Base-by-base conservation (phyloP, 1,140 invertebrate species). In the Drosophila sturtevanti region DNA sequence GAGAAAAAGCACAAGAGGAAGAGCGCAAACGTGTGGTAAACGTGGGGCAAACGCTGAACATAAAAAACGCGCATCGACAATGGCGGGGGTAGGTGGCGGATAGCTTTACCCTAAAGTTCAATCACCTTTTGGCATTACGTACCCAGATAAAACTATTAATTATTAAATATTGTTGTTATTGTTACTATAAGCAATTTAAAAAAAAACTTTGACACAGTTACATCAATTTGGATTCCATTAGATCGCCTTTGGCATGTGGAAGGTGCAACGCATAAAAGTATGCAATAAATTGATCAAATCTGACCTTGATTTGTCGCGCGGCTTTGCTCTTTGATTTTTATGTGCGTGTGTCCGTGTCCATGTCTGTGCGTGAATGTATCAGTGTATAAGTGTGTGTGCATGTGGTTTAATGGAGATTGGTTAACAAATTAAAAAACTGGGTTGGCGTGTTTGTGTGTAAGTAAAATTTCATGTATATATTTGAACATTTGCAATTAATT, bases 291-390 rank as follows among this genome's bases (percentile, higher is more conserved):
- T 68, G 34, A 48, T 75, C 72, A 63, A 75, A 62, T 77, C 74
- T 77, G 74, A 77, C 74, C 74, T 77, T 77, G 74, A 77, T 74
- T 77, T 77, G 74, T 77, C 74, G 74, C 73, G 66, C 60, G 58
- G 61, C 61, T 27, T 77, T 44, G 58, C 34, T 38, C 54, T 48
- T 16, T 27, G 35, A 31, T 18, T 65, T 38, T 58, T n/a, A 21
- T 58, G 16, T 59, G 31, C 64, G 18, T 38, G 44, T 52, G 63
- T 10, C 16, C 11, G 1, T 44, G 34, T 22, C 56, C 24, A 11
- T 52, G 51, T 16, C 18, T 52, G 21, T 22, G 18, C n/a, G 51
- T 34, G 41, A 21, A 16, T 4, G 16, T 16, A 14, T 21, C 7
- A 18, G 41, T 31, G 27, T 31, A 6, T n/a, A n/a, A n/a, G n/a